Base-by-base conservation (phyloP, 1,140 invertebrate genomes). In the Macrobrachium rosenbergii region DNA sequence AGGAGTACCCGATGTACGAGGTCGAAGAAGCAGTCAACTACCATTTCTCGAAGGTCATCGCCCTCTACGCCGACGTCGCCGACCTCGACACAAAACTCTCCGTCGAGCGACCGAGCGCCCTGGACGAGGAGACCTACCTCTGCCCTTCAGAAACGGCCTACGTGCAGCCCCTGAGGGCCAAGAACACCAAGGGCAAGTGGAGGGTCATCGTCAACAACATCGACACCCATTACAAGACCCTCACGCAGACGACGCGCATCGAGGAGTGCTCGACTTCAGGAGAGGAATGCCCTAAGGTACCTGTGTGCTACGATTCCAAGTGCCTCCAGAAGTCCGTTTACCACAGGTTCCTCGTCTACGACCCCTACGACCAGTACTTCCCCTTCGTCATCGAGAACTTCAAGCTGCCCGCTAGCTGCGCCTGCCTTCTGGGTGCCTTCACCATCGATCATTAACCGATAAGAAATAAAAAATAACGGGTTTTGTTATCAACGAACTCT, bases 141-240 rank as follows among this genome's bases (percentile, higher is more conserved):
- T 90, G 90, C 62, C 82, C 88, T 10, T 78, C 73, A 45, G 90
- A 64, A n/a, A 89, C 88, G 43, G 62, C 59, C 16, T 91, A 91
- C 67, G 88, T 90, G 16, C 86, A 84, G 37, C 91, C 91, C 21
- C 82, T 91, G n/a, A 64, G 91, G 59, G 91, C 91, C 58, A 83
- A 82, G 28, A 90, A 91, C 78, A 75, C 87, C 16, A 85, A 91
- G 59, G 91, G 91, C 12, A 89, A 90, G 85, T 91, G 91, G 91
- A 83, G 89, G 62, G 87, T 91, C 78, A 84, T 91, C n/a, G 89
- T 91, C 63, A 91, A 90, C 87, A 72, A 90, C 45, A 88, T 91
- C 6, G 88, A 91, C 21, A 89, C 88, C 19, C 75, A 90, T 63
- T 90, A 90, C 59, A 82, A 90, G 58, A 89, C 90, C 16, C 90